Conservation (phyloP, 2,888 invertebrate genomes). For the Epirrita christyi region DNA sequence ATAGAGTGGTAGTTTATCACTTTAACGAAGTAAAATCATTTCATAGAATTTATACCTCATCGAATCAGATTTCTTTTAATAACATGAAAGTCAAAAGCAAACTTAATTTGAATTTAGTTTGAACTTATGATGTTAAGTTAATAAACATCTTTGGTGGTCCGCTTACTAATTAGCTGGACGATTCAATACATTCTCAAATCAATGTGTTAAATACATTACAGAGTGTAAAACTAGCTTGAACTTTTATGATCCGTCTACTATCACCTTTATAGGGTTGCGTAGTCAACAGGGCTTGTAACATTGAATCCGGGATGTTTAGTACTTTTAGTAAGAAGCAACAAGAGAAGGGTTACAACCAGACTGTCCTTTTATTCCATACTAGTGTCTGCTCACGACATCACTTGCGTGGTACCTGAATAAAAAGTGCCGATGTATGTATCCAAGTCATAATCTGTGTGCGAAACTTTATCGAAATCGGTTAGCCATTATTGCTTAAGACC, state of each 20-base stretch:
- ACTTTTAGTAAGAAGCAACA: no score
- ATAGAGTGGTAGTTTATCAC: no score
- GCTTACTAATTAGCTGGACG: conserved; percentile 65
- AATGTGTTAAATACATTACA: conserved; percentile 36
- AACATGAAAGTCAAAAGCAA: conserved; percentile 43
- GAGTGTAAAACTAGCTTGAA: conserved; percentile 56
- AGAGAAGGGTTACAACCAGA: no score
- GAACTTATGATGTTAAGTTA: conserved; percentile 43
- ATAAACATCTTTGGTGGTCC: conserved; percentile 71
- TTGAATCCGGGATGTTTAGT: no score
- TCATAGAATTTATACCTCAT: conserved; percentile 40
- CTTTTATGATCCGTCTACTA: conserved; percentile 58
- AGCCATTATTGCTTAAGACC: no score
- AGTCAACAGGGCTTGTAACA: no score
- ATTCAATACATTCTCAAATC: conserved; percentile 54
- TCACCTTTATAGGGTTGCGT: conserved; percentile 28
- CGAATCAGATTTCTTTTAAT: conserved; percentile 49
- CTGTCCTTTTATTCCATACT: no score
- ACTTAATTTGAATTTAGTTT: conserved; percentile 46
- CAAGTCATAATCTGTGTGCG: no score
- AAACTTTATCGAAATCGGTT: no score
- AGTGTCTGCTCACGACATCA: no score
- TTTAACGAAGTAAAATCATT: conserved; percentile 38
- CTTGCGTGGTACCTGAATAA: no score
- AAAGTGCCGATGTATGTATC: no score